Conservation (phyloP, 1,140 invertebrate species). For the Leguminivora glycinivorella region DNA sequence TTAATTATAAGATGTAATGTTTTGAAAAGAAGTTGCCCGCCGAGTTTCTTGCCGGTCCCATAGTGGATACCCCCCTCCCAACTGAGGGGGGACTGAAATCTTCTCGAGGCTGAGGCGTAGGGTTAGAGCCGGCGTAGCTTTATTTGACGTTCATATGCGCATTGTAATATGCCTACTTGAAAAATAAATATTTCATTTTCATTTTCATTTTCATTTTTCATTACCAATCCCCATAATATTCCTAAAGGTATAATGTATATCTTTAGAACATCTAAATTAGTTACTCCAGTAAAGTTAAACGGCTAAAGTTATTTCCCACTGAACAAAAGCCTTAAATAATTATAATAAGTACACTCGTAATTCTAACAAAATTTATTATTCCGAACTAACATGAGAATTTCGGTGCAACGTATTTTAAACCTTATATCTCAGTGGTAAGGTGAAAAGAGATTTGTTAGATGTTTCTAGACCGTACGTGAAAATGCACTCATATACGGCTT, state of each 20-base stretch:
- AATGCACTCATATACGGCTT: slow-evolving; percentile 4
- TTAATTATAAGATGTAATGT: no score
- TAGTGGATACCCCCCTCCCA: no score
- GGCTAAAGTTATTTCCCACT: not conserved
- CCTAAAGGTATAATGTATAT: not conserved
- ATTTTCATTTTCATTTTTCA: no score
- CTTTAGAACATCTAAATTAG: slow-evolving; percentile 1
- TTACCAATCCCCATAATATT: not conserved
- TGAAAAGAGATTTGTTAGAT: not conserved
- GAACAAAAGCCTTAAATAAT: slow-evolving; percentile 4
- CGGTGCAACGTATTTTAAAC: not conserved
- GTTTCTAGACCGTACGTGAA: not conserved
- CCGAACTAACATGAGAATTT: not conserved
- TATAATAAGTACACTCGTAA: not conserved
- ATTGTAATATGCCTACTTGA: no score
- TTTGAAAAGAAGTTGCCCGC: no score
- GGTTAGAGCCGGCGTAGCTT: no score
- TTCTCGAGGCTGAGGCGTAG: no score
- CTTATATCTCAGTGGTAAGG: not conserved
- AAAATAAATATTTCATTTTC: no score
- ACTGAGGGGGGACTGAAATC: no score
- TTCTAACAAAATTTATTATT: slow-evolving; percentile 7
- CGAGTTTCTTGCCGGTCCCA: no score
- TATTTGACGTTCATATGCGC: no score
- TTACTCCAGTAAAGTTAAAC: not conserved